Evolutionary conservation across 2,888 invertebrate species (phyloP), one percentile per base, ranked within the genome.

Genomic region (Platypus cylindrus): DNA sequence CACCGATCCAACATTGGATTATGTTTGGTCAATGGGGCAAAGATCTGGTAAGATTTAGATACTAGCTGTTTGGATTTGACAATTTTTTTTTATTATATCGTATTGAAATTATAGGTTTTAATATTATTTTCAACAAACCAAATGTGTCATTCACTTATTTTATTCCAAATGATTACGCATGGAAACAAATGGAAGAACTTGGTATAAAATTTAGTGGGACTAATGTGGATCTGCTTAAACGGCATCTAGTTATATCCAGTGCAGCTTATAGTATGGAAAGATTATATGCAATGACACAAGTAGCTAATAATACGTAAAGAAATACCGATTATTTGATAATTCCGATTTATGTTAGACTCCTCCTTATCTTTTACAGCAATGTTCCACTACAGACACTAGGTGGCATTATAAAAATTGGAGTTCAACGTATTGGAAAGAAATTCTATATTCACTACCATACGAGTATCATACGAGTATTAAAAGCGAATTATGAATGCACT

Each of bases 401-500:
- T 16, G 55, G 54, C 7, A 37, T 43, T 3, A 27, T 55, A 11
- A 43, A 41, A 15, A 34, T 58, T 4, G 38, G 44, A 13, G 48
- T 54, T 5, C 31, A 45, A 2, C 37, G 48, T 23, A 46, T 45
- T 12, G 45, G 49, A 13, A 49, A 43, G 3, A 40, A 39, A 1
- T 54, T 49, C 34, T 50, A 45, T 30, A 45, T 59, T 3, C 44
- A 45, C 20, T 58, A 55, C 53, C 39, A 51, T 4, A 77, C 78
- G 37, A 74, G 74, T 54, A 74, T 75, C 68, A 79, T 89, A 46
- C 75, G 75, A 50, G 81, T 91, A 28, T 73, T 78, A 56, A 75
- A 90, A 42, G 80, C 91, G 1, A 87, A 94, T 61, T 87, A 93
- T 11, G 82, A 86, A 51, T 93, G 93, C 60, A 89, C 83, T 59